A percentile compares a stretch with the other conserved stretches of the same genome.
Evolutionary conservation across 2,113 vertebrate genomes (phyloP).

Genomic region (Onychostoma macrolepis): DNA sequence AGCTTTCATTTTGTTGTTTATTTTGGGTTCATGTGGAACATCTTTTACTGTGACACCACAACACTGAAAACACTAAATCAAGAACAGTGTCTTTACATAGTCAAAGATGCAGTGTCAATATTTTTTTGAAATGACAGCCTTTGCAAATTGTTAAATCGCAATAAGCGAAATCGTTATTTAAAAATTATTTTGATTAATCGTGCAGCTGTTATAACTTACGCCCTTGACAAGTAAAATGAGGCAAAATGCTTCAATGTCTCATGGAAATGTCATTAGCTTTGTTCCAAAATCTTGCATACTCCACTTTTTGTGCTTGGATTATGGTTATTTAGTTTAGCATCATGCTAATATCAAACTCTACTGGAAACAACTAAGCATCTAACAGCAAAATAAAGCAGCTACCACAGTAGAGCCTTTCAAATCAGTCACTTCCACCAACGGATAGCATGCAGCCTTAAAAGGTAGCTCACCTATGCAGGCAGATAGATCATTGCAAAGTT

Average conservation of each 20-base stretch:
- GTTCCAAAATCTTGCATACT: too few relatives aligned
- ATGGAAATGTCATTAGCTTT: too few relatives aligned
- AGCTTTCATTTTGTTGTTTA: not conserved
- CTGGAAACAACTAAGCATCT: not conserved
- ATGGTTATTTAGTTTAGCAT: not conserved
- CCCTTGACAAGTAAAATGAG: too few relatives aligned
- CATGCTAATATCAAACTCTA: not conserved
- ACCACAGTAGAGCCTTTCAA: not conserved
- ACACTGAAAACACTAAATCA: not conserved
- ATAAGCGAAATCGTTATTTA: not conserved
- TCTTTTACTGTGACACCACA: not conserved
- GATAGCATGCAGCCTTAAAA: not conserved
- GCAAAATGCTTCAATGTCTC: too few relatives aligned
- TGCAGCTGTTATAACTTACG: too few relatives aligned
- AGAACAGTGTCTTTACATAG: too few relatives aligned
- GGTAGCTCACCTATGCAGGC: not conserved
- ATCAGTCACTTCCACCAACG: not conserved
- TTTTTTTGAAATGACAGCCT: not conserved
- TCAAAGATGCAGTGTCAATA: too few relatives aligned
- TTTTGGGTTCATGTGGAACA: not conserved
- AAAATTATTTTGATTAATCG: not conserved
- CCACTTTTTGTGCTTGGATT: too few relatives aligned
- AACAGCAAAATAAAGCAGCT: not conserved
- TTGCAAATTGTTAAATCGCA: not conserved
- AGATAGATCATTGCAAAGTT: not conserved